Percentiles rank a stretch among this genome's conserved stretches.
Conservation (phyloP, 2,113 vertebrate species). For the Mesocricetus auratus region DNA sequence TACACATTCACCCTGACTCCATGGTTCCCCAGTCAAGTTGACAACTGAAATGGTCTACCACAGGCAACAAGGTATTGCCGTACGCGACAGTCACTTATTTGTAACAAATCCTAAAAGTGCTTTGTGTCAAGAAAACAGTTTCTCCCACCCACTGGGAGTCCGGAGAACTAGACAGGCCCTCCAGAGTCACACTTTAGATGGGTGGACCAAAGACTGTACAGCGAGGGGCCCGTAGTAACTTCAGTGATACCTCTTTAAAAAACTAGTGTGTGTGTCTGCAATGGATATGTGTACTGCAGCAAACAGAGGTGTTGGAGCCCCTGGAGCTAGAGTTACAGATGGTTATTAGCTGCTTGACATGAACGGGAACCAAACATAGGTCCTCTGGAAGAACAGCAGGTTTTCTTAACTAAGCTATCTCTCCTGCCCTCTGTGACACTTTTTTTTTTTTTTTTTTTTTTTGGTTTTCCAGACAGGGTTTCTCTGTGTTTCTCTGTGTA, state of each 20-base stretch:
- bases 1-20: background rate
- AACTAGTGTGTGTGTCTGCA: background rate
- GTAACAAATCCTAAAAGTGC: constrained; percentile 10
- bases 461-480: too few relatives aligned
- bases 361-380: background rate
- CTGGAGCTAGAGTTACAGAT: background rate
- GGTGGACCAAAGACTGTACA: background rate
- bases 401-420: background rate
- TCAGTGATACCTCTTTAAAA: background rate
- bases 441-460: too few relatives aligned
- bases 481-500: too few relatives aligned
- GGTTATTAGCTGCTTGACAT: background rate
- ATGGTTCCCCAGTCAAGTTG: too few relatives aligned
- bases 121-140: background rate
- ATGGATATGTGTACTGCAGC: background rate
- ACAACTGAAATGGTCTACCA: background rate
- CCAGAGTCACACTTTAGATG: background rate
- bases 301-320: background rate
- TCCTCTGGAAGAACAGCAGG: background rate
- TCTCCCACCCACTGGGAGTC: background rate
- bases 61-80: background rate
- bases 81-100: background rate
- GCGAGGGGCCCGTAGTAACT: background rate
- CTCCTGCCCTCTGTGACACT: background rate
- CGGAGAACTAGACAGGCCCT: background rate